Base-by-base conservation (phyloP, 37 sponge, comb jelly and placozoan genomes). In the Amphimedon queenslandica region DNA sequence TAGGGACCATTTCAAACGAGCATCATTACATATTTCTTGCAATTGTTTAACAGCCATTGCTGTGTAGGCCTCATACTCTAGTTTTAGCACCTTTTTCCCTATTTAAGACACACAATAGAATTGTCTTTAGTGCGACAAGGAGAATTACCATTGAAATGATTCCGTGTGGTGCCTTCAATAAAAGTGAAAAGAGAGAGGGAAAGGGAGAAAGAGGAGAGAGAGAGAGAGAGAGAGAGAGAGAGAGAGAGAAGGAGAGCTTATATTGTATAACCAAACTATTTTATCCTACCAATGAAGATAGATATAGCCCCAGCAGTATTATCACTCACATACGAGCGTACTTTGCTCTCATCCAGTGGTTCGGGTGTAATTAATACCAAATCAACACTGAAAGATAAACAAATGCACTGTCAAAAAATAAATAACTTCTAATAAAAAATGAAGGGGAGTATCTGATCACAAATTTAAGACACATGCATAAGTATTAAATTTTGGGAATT, bases 41-140 rank as follows among this genome's bases (percentile, higher is more conserved):
- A 94, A 51, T 70, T 94, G 91, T 63, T 80, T 86, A 61, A 76
- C 47, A 27, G 99, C 95, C 95, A 94, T 94, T 3, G 70, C 40
- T 1, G 36, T 43, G 66, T 98, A 98, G 0, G 95, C 89, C 77
- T 98, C 99, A 73, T 98, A 98, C 67, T 94, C 82, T 29, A 98
- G 64, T 28, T 47, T 29, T 8, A 94, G 60, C 13, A 98, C 99
- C 41, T 65, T 73, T 76, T 78, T 92, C 18, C 89, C 96, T 82
- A 37, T 2, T 67, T 58, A 77, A 55, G 20, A 58, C 21, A n/a
- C n/a, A n/a, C 16, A 5, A 30, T 18, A 47, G 8, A 47, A 47
- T 47, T 13, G 13, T 47, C 53, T 47, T 18, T 47, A 13, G 8
- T 18, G 8, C 53, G 13, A 47, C 53, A 47, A 8, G 13, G 8